A percentile compares a stretch with the other conserved stretches of the same genome.
Conservation (phyloP, 2,797 vertebrate species). For the Australoheros facetus region DNA sequence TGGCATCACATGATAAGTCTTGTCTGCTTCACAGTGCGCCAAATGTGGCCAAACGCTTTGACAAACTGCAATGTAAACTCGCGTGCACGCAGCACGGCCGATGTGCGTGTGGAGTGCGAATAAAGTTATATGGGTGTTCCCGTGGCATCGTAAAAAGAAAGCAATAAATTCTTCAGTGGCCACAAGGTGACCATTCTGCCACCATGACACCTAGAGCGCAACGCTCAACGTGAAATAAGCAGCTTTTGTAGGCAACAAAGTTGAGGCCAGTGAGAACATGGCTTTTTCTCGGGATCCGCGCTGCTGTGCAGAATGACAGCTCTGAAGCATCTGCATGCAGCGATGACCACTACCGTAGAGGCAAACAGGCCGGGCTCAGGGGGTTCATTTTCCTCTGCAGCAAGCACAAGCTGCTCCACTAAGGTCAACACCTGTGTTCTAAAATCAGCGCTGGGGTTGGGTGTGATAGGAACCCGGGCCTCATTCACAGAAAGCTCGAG, state of each 20-base stretch:
- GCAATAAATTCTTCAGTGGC: conserved; percentile 44
- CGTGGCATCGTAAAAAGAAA: conserved; percentile 36
- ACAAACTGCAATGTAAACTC: conserved; percentile 14
- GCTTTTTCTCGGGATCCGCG: background rate
- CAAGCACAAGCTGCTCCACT: conserved; percentile 79
- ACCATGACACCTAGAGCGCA: conserved; percentile 14
- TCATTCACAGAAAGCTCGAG: conserved; percentile 85
- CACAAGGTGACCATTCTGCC: conserved; percentile 48
- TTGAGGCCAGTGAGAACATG: background rate
- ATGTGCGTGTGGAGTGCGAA: conserved; percentile 38
- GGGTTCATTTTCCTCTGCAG: conserved; percentile 81
- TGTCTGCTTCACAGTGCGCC: background rate
- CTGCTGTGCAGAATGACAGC: background rate
- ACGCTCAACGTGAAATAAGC: background rate
- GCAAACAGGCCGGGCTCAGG: conserved; percentile 62
- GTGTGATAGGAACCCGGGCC: conserved; percentile 81
- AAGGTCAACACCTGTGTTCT: conserved; percentile 89
- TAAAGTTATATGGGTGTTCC: conserved; percentile 30
- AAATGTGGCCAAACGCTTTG: background rate
- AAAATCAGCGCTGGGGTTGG: conserved; percentile 79
- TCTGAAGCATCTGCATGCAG: conserved; percentile 43
- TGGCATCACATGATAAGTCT: background rate
- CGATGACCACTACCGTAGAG: conserved; percentile 44
- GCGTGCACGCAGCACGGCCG: background rate
- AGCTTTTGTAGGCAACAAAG: background rate